phyloP scores from a whole-genome alignment of 2,797 vertebrate genomes.

The Antrozous pallidus region DNA sequence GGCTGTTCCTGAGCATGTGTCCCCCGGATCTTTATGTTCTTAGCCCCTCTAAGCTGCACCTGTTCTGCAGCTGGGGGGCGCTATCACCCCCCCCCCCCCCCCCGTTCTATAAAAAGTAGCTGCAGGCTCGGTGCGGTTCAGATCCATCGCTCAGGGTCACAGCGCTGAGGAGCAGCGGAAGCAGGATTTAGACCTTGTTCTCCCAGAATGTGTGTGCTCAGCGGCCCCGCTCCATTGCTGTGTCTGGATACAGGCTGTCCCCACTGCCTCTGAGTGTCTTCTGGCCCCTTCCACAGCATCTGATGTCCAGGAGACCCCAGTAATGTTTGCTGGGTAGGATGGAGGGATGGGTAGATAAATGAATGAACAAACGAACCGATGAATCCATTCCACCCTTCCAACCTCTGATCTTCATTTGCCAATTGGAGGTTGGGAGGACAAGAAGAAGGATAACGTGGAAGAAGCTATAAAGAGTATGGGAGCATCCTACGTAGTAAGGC shows the following conservation, averaged over 20 bases:
- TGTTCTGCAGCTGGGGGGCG: not conserved
- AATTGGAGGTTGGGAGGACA: not conserved
- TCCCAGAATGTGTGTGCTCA: not conserved
- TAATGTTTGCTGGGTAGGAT: not conserved
- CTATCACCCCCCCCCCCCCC: too few species aligned
- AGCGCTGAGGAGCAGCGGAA: not conserved
- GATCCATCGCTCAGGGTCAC: not conserved
- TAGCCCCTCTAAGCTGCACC: not conserved
- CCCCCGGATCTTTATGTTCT: not conserved
- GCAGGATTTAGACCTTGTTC: not conserved
- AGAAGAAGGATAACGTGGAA: not conserved
- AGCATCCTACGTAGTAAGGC: not conserved
- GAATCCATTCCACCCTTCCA: not conserved
- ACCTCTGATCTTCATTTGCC: not conserved
- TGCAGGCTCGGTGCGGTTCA: not conserved
- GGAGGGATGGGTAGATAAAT: too few species aligned
- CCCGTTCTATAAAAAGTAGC: constrained; percentile 1
- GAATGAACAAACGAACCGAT: not conserved
- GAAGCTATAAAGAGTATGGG: not conserved
- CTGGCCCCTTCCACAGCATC: not conserved
- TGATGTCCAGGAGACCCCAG: not conserved
- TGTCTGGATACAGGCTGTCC: not conserved
- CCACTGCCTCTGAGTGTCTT: not conserved
- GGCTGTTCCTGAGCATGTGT: not conserved
- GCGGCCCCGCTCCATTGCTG: not conserved